A percentile compares a stretch with the other conserved stretches of the same genome.
Conservation (phyloP, 2,797 vertebrate species). For the Phoxinus dragarum region DNA sequence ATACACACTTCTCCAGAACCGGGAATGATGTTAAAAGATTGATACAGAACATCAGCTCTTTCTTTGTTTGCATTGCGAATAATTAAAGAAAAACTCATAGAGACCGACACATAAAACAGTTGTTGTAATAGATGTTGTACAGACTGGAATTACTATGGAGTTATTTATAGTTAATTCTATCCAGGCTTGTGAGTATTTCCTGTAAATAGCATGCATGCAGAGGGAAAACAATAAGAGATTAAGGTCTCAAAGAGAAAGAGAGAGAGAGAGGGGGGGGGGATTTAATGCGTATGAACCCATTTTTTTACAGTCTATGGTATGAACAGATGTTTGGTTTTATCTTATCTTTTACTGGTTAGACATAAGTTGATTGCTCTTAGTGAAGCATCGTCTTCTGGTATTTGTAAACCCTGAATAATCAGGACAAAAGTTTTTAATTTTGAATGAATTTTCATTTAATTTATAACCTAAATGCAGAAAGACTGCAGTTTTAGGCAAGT, state of each 20-base stretch:
- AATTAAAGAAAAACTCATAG: background rate
- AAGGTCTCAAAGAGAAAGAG: background rate
- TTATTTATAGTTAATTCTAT: background rate
- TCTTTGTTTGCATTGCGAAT: background rate
- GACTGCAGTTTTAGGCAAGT: background rate
- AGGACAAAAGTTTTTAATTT: constrained; percentile 1
- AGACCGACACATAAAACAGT: background rate
- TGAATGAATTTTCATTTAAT: background rate
- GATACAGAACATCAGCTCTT: background rate
- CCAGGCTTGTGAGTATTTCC: background rate
- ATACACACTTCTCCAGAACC: constrained; percentile 13
- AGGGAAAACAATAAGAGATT: background rate
- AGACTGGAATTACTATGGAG: background rate
- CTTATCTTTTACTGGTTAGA: constrained; percentile 14
- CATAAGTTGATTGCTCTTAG: constrained; percentile 18
- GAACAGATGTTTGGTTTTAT: constrained; percentile 34
- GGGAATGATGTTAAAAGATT: constrained; percentile 2
- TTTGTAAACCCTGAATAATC: constrained; percentile 19
- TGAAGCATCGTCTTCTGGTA: background rate
- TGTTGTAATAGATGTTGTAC: background rate
- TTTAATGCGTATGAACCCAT: background rate
- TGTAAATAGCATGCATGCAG: background rate
- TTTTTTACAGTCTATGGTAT: no score
- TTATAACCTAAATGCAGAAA: constrained; percentile 4
- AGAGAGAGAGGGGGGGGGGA: background rate